These are phyloP conservation scores for Alexandromys fortis DNA, from an alignment of 2,113 vertebrate genomes.

Conservation along the genomic window DNA sequence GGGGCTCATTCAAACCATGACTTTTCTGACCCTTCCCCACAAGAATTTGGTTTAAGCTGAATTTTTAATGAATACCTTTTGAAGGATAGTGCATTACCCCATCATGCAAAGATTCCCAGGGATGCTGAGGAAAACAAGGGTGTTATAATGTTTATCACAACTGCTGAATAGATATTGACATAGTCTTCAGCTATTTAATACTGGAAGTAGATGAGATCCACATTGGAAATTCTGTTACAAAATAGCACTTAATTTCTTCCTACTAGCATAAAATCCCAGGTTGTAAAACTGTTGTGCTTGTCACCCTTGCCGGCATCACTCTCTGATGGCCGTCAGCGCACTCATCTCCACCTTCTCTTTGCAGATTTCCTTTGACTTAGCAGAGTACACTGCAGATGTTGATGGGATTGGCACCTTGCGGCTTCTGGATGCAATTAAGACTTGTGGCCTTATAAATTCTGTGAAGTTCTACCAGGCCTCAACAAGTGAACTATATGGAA, in stretches of 20 bases:
- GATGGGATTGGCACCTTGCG: slow-evolving; percentile 97
- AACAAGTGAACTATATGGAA: slow-evolving; percentile 98
- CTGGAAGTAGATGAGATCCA: not conserved
- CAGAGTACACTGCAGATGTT: slow-evolving; percentile 98
- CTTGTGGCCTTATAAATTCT: slow-evolving; percentile 93
- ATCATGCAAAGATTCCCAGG: not conserved
- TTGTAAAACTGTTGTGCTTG: not conserved
- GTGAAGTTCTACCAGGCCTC: slow-evolving; percentile 99
- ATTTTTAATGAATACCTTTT: not conserved
- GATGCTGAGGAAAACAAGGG: not conserved
- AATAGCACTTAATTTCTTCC: not conserved
- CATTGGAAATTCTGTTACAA: not conserved
- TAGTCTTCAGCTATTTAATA: not conserved
- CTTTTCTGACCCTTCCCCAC: too few relatives aligned
- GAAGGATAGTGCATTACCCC: not conserved
- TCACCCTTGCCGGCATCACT: not conserved
- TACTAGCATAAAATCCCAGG: not conserved
- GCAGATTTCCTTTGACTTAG: slow-evolving; percentile 97
- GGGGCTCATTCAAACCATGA: not conserved
- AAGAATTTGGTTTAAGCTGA: not conserved
- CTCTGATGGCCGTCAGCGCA: not conserved
- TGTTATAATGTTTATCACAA: not conserved
- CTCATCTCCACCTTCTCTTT: not conserved
- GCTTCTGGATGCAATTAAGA: slow-evolving; percentile 96
- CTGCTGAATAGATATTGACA: not conserved